phyloP scores from a whole-genome alignment of 2,797 vertebrate genomes.

The Psittacula derbiana region DNA sequence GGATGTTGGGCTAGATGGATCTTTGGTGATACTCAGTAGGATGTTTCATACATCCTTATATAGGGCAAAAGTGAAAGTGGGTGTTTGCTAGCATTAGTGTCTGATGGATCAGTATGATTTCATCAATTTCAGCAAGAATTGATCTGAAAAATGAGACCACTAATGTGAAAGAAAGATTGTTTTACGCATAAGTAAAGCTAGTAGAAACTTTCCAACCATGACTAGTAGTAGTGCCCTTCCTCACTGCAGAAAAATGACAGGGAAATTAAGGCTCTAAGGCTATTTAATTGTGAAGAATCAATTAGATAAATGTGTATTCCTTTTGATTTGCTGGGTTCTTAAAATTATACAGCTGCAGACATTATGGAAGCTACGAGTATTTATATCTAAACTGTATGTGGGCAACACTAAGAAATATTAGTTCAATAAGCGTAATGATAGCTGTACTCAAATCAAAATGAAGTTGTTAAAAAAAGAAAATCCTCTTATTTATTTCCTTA shows the following conservation, averaged over 20 bases:
- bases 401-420: slow-evolving; percentile 64
- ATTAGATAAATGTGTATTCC: slow-evolving; percentile 41
- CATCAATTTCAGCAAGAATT: not conserved
- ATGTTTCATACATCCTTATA: not conserved
- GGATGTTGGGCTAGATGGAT: not conserved
- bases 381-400: slow-evolving; percentile 61
- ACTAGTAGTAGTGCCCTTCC: not conserved
- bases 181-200: not conserved
- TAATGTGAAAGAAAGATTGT: not conserved
- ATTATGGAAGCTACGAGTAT: slow-evolving; percentile 54
- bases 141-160: not conserved
- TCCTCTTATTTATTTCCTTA: slow-evolving; percentile 66
- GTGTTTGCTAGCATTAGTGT: not conserved
- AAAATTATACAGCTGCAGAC: slow-evolving; percentile 62
- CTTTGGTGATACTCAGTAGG: not conserved
- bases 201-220: slow-evolving; percentile 15
- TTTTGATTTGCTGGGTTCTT: slow-evolving; percentile 39
- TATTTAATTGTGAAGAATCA: slow-evolving; percentile 55
- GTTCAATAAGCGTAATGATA: slow-evolving; percentile 64
- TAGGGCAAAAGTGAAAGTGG: not conserved
- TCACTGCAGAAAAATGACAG: not conserved
- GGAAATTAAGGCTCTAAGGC: slow-evolving; percentile 34
- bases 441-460: slow-evolving; percentile 40
- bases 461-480: slow-evolving; percentile 51
- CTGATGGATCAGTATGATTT: slow-evolving; percentile 1